Evolutionary conservation across 2,113 vertebrate species (phyloP).

Genomic region (Mixornis gularis): DNA sequence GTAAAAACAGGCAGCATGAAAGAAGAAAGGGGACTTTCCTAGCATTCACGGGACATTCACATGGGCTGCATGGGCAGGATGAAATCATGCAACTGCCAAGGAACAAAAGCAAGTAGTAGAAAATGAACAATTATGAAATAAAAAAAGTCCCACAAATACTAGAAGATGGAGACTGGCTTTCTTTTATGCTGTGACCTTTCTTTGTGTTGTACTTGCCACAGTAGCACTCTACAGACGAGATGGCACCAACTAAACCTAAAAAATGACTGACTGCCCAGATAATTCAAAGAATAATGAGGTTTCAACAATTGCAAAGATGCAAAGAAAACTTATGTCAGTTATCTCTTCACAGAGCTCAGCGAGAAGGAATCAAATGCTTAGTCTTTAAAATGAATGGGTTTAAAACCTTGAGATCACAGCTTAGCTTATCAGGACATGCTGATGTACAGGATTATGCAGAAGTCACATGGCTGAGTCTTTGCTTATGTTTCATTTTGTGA

Average conservation of each 20-base stretch:
- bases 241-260: slow-evolving; percentile 61
- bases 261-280: slow-evolving; percentile 53
- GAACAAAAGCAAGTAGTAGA: slow-evolving; percentile 43
- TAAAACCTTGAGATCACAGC: slow-evolving; percentile 3
- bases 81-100: slow-evolving; percentile 43
- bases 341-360: slow-evolving; percentile 19
- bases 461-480: neutral
- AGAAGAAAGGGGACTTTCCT: slow-evolving; percentile 40
- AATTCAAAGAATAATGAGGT: slow-evolving; percentile 65
- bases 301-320: slow-evolving; percentile 35
- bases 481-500: neutral
- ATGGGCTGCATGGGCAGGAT: slow-evolving; percentile 40
- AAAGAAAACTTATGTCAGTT: slow-evolving; percentile 49
- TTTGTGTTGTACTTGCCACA: slow-evolving; percentile 11
- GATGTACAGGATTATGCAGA: neutral
- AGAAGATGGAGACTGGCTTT: neutral
- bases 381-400: slow-evolving; percentile 29
- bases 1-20: slow-evolving; percentile 40
- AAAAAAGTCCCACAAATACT: slow-evolving; percentile 21
- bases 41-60: slow-evolving; percentile 50
- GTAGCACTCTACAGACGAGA: slow-evolving; percentile 52
- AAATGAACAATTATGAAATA: slow-evolving; percentile 35
- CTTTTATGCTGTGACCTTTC: slow-evolving; percentile 34
- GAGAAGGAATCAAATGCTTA: slow-evolving; percentile 37
- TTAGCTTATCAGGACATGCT: slow-evolving; percentile 18